phyloP scores from a whole-genome alignment of 2,113 vertebrate genomes.

The Colius striatus region DNA sequence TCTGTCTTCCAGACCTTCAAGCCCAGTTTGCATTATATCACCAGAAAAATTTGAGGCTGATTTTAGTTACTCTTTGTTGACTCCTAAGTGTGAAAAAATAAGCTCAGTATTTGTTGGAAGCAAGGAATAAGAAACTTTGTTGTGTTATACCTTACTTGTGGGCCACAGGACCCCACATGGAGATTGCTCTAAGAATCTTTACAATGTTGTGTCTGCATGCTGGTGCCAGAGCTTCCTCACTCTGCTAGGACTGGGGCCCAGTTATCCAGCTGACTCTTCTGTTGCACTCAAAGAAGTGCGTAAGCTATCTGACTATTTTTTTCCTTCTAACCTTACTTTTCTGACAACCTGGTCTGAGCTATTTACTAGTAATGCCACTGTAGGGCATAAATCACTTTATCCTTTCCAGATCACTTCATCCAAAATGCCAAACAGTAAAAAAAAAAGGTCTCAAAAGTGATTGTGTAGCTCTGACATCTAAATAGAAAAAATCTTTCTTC shows the following conservation, averaged over 20 bases:
- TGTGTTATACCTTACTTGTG: background rate
- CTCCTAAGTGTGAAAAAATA: background rate
- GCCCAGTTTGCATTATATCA: background rate
- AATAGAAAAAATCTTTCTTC: background rate
- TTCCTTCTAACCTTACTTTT: constrained; percentile 3
- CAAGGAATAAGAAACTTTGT: background rate
- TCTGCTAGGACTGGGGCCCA: background rate
- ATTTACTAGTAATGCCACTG: background rate
- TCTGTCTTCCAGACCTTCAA: background rate
- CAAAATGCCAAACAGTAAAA: background rate
- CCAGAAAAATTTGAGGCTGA: background rate
- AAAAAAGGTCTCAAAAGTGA: background rate
- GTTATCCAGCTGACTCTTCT: background rate
- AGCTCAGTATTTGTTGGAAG: background rate
- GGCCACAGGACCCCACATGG: background rate
- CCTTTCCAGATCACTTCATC: background rate
- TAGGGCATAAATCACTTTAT: background rate
- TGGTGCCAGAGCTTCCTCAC: background rate
- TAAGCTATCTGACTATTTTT: background rate
- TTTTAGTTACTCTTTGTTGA: background rate
- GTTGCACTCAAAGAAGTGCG: background rate
- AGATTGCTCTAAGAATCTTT: background rate
- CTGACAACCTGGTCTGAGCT: background rate
- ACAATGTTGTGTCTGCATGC: background rate
- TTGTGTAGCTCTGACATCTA: background rate